A percentile compares a stretch with the other conserved stretches of the same genome.
These are phyloP conservation scores for Drosophila fungiperda DNA, from an alignment of 2,888 invertebrate species.

Conservation along the genomic window DNA sequence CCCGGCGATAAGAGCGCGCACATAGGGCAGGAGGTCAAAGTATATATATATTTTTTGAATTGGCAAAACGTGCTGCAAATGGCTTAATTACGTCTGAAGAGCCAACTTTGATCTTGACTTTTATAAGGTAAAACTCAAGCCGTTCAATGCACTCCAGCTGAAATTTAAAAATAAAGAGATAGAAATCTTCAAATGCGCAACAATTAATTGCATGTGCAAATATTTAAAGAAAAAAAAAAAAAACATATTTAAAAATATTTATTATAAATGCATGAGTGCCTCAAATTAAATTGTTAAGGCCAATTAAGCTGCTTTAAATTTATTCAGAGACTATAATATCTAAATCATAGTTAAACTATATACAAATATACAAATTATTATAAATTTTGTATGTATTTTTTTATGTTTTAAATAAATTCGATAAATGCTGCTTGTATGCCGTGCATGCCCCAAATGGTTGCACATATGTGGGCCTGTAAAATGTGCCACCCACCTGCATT, in stretches of 20 bases:
- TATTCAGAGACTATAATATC: background rate
- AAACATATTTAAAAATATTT: background rate
- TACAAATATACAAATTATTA: background rate
- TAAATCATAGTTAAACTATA: background rate
- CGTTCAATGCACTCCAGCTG: slow-evolving; percentile 5
- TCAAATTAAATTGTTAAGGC: background rate
- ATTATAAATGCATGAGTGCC: background rate
- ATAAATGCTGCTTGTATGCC: background rate
- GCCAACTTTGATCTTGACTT: slow-evolving; percentile 72
- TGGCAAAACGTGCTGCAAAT: slow-evolving; percentile 78
- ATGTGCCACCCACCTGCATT: slow-evolving; percentile 54
- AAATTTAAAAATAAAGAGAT: slow-evolving; percentile 7
- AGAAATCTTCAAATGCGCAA: slow-evolving; percentile 37
- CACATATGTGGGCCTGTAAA: slow-evolving; percentile 25
- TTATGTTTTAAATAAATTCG: background rate
- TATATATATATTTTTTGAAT: slow-evolving; percentile 64
- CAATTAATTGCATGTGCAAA: slow-evolving; percentile 1
- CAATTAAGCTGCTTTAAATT: background rate
- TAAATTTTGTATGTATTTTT: background rate
- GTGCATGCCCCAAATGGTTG: background rate
- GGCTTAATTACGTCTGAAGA: slow-evolving; percentile 71
- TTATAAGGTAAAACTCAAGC: slow-evolving; percentile 36
- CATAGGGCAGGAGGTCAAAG: slow-evolving; percentile 44
- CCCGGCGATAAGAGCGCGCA: slow-evolving; percentile 60
- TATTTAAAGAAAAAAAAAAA: background rate